A percentile compares a stretch with the other conserved stretches of the same genome.
Evolutionary conservation across 2,888 invertebrate species (phyloP).

Genomic region (Eilema depressum): DNA sequence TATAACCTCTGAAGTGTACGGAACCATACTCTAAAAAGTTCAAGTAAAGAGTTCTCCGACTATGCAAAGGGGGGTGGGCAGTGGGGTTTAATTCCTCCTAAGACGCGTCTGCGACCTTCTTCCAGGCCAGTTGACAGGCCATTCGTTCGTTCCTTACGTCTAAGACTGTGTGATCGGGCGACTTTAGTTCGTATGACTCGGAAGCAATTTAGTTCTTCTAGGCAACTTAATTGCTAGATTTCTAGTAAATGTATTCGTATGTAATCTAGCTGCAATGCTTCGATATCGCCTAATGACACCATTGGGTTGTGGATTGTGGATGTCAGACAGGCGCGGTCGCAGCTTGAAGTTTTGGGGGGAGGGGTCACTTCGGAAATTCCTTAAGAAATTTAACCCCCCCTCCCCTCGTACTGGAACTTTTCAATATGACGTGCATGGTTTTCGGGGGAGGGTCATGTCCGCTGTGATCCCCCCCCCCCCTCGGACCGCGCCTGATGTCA

Average conservation of each 20-base stretch:
- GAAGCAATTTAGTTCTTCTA: conserved; percentile 27
- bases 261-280: no score
- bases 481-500: no score
- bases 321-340: no score
- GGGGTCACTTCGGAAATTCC: no score
- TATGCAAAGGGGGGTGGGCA: conserved; percentile 28
- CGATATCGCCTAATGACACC: no score
- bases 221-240: conserved; percentile 25
- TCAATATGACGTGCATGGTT: no score
- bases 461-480: no score
- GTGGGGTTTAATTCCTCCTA: conserved; percentile 49
- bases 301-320: no score
- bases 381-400: no score
- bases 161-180: conserved; percentile 32
- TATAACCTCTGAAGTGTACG: conserved; percentile 17
- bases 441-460: no score
- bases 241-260: not conserved
- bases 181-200: conserved; percentile 14
- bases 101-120: conserved; percentile 35
- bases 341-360: no score
- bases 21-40: conserved; percentile 25
- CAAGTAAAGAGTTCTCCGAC: conserved; percentile 5
- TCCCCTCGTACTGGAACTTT: no score
- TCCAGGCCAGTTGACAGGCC: conserved; percentile 27
- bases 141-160: conserved; percentile 34